Conservation (phyloP, 2,797 vertebrate genomes). For the Taenioides sp. region DNA sequence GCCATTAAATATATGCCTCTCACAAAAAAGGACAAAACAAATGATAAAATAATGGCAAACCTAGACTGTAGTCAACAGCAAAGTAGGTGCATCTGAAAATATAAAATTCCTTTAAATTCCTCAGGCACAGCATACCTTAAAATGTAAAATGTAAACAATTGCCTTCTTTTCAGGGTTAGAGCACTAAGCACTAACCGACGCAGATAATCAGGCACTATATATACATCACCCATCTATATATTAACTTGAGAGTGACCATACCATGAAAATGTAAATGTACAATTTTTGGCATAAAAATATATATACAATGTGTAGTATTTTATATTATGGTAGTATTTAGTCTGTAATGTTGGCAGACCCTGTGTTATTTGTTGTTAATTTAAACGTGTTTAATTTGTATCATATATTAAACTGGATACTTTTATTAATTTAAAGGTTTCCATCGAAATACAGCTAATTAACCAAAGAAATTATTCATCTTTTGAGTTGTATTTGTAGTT, state of each 20-base stretch:
- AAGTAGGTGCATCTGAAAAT: background rate
- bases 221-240: too few species aligned
- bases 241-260: too few species aligned
- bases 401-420: conserved; percentile 43
- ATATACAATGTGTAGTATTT: too few species aligned
- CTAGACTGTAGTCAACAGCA: conserved; percentile 3
- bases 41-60: conserved; percentile 3
- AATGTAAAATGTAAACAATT: conserved; percentile 34
- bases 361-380: background rate
- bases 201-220: too few species aligned
- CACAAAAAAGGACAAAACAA: background rate
- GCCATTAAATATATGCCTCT: conserved; percentile 67
- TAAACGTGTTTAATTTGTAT: background rate
- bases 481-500: conserved; percentile 20
- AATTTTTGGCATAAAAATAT: too few species aligned
- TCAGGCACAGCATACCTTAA: background rate
- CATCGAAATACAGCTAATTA: conserved; percentile 71
- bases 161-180: conserved; percentile 50
- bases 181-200: background rate
- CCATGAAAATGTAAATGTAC: too few species aligned
- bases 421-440: conserved; percentile 51
- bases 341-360: conserved; percentile 15
- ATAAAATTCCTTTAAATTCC: conserved; percentile 8
- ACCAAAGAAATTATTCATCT: conserved; percentile 67
- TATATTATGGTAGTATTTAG: background rate